These are phyloP conservation scores for Aegithalos caudatus DNA, from an alignment of 2,113 vertebrate genomes.

Conservation along the genomic window DNA sequence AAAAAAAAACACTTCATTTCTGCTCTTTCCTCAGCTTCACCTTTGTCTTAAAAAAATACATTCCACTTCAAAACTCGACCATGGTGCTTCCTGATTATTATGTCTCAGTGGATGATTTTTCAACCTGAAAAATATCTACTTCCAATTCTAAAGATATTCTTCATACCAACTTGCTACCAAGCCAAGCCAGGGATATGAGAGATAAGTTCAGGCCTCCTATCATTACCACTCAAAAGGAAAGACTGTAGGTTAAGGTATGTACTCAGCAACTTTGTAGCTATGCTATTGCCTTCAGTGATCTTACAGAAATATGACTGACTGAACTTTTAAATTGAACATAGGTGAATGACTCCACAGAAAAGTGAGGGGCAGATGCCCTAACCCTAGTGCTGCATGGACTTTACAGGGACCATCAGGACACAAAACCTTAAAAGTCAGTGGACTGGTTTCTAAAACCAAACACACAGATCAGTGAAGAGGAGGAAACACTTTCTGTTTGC, in stretches of 20 bases:
- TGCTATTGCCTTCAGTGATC: background rate
- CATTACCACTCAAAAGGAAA: background rate
- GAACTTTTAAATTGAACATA: background rate
- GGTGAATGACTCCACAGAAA: background rate
- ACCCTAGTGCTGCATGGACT: accelerated
- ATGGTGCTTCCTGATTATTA: background rate
- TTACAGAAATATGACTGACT: background rate
- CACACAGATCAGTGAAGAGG: background rate
- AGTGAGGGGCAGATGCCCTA: background rate
- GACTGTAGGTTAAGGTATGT: background rate
- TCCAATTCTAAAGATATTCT: background rate
- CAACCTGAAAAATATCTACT: background rate
- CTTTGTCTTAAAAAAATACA: background rate
- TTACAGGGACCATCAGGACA: background rate
- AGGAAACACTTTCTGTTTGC: background rate
- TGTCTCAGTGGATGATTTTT: background rate
- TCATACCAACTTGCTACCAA: background rate
- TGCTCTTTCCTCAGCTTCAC: background rate
- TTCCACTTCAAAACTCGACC: background rate
- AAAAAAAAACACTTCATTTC: background rate
- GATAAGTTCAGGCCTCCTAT: background rate
- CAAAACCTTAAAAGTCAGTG: background rate
- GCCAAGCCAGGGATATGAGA: background rate
- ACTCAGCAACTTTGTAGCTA: background rate
- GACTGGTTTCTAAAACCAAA: background rate